Evolutionary conservation across 2,113 vertebrate species (phyloP).

Genomic region (Polyodon spathula): DNA sequence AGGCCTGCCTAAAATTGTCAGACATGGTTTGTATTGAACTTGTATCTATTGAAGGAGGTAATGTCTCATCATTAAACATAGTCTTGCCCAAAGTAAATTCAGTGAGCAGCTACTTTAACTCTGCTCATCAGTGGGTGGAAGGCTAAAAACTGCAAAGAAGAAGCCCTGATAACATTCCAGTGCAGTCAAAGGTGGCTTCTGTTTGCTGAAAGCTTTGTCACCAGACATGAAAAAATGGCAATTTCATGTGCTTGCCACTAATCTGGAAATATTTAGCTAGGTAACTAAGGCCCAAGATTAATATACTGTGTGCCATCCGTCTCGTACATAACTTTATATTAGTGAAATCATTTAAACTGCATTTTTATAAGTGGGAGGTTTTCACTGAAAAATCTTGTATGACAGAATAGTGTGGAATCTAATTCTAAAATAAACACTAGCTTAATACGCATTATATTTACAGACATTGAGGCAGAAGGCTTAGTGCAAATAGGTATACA

Average conservation of each 20-base stretch:
- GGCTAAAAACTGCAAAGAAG: slow-evolving; percentile 27
- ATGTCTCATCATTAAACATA: slow-evolving; percentile 18
- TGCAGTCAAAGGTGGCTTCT: slow-evolving; percentile 51
- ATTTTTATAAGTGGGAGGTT: neutral
- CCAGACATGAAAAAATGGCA: slow-evolving; percentile 19
- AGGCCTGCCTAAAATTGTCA: too few relatives aligned
- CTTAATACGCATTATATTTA: too few relatives aligned
- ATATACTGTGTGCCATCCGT: too few relatives aligned
- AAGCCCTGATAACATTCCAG: slow-evolving; percentile 55
- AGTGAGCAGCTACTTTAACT: slow-evolving; percentile 33
- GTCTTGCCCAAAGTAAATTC: slow-evolving; percentile 14
- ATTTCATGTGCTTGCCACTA: slow-evolving; percentile 25
- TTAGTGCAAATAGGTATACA: neutral
- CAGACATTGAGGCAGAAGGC: neutral
- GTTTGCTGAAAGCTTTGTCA: slow-evolving; percentile 43
- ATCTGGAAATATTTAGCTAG: slow-evolving; percentile 23
- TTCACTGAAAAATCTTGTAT: neutral
- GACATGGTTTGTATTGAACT: too few relatives aligned
- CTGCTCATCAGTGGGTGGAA: slow-evolving; percentile 29
- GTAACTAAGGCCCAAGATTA: slow-evolving; percentile 19
- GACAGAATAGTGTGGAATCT: neutral
- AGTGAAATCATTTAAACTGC: too few relatives aligned
- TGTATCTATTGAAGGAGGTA: slow-evolving; percentile 16
- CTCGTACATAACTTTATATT: too few relatives aligned
- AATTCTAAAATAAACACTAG: neutral